Base-by-base conservation (phyloP, 2,888 invertebrate genomes). In the Falcaria lacertinaria region DNA sequence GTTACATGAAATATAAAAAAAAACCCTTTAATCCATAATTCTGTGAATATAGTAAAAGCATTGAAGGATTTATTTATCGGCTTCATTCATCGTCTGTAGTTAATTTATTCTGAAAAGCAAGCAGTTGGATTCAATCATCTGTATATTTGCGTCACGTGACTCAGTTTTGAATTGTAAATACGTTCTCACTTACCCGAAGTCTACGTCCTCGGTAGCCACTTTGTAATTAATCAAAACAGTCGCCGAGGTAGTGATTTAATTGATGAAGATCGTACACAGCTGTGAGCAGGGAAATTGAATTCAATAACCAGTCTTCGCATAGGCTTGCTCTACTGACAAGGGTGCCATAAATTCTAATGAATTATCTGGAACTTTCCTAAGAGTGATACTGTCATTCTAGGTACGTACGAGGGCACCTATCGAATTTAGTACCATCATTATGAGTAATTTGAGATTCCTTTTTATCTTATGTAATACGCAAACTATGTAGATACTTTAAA, bases 141-240 rank as follows among this genome's bases (percentile, higher is more conserved):
- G n/a, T 25, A 37, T 28, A 15, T 22, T 37, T 11, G 15, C 22
- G 22, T 4, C 15, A 14, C 33, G 19, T 2, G 33, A 19, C 5
- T 17, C 17, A 33, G 13, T 32, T 32, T 13, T 33, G 16, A 34
- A 32, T 25, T 37, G 37, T 13, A 7, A 32, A 15, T 34, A 33
- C 33, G 14, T 25, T 17, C 39, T 37, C 42, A 41, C 33, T 25
- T 34, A 42, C 49, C 47, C 44, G 43, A 11, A 34, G 44, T 50
- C 47, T 17, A 17, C 11, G 19, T 39, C n/a, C 14, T 7, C n/a
- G 17, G 33, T 40, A 46, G 54, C 54, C 52, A 47, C 52, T 54
- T 42, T 36, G 55, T 67, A 64, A 71, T 73, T 71, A 72, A 74
- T 73, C 72, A 71, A 66, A 69, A 71, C 69, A 69, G 63, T 56